These are phyloP conservation scores for Agrochola lota DNA, from an alignment of 2,888 invertebrate genomes.

Conservation along the genomic window DNA sequence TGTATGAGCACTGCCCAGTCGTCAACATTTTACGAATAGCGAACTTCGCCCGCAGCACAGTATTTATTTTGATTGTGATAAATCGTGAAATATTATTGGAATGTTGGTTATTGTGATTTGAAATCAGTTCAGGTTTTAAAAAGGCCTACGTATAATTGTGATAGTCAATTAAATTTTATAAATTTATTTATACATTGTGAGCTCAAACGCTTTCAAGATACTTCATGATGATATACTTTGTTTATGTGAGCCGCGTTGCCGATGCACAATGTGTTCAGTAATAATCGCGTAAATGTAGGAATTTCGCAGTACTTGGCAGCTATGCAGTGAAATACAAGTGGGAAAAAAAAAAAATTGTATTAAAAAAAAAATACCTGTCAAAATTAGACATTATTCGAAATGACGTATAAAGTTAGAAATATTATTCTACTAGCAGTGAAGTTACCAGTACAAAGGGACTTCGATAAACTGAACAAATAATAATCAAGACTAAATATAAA, in stretches of 20 bases:
- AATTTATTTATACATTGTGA: constrained; percentile 61
- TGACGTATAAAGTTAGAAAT: constrained; percentile 17
- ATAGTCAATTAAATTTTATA: constrained; percentile 70
- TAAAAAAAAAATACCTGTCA: constrained; percentile 21
- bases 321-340: constrained; percentile 24
- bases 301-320: constrained; percentile 37
- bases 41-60: constrained; percentile 36
- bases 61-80: constrained; percentile 67
- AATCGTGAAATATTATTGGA: constrained; percentile 53
- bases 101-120: constrained; percentile 63
- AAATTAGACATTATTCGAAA: constrained; percentile 6
- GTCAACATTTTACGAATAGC: constrained; percentile 16
- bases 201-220: constrained; percentile 64
- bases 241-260: constrained; percentile 39
- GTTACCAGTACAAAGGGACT: constrained; percentile 25
- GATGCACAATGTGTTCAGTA: constrained; percentile 40
- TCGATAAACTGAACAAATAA: constrained; percentile 57
- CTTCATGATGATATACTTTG: constrained; percentile 55
- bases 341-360: background rate
- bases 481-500: constrained; percentile 61
- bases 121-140: constrained; percentile 70
- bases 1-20: constrained; percentile 25
- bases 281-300: constrained; percentile 39
- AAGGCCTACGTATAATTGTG: constrained; percentile 73
- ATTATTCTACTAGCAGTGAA: constrained; percentile 28